These are phyloP conservation scores for Chloebia gouldiae DNA, from an alignment of 2,113 vertebrate genomes.

Conservation along the genomic window DNA sequence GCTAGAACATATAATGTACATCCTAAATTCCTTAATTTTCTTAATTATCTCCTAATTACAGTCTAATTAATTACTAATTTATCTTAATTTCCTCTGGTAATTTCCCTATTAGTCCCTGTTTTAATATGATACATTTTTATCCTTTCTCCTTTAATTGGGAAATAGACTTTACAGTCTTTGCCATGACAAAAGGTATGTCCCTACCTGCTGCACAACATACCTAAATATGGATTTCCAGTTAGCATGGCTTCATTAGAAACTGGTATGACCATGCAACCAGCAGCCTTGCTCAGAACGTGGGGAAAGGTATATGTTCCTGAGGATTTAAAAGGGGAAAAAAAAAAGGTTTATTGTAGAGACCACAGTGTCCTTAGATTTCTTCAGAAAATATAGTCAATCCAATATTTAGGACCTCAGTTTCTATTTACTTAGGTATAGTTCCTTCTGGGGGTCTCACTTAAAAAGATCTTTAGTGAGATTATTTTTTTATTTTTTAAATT, in stretches of 20 bases:
- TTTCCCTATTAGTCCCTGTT: slow-evolving; percentile 23
- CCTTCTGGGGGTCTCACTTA: not conserved
- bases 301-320: not conserved
- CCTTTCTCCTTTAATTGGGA: not conserved
- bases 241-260: not conserved
- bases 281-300: not conserved
- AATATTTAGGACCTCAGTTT: not conserved
- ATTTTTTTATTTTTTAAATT: not conserved
- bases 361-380: not conserved
- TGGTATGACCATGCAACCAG: not conserved
- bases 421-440: not conserved
- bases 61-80: slow-evolving; percentile 59
- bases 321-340: fast-evolving
- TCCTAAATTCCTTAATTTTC: slow-evolving; percentile 39
- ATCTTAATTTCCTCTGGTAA: slow-evolving; percentile 56
- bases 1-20: not conserved
- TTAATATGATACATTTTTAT: not conserved
- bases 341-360: not conserved
- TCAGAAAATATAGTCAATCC: fast-evolving
- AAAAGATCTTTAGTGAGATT: not conserved
- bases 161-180: not conserved
- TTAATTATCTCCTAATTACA: slow-evolving; percentile 53
- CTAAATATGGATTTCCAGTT: not conserved
- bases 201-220: not conserved
- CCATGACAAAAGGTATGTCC: not conserved